Evolutionary conservation across 2,888 invertebrate genomes (phyloP).

Genomic region (Siphonodentalium dalli): DNA sequence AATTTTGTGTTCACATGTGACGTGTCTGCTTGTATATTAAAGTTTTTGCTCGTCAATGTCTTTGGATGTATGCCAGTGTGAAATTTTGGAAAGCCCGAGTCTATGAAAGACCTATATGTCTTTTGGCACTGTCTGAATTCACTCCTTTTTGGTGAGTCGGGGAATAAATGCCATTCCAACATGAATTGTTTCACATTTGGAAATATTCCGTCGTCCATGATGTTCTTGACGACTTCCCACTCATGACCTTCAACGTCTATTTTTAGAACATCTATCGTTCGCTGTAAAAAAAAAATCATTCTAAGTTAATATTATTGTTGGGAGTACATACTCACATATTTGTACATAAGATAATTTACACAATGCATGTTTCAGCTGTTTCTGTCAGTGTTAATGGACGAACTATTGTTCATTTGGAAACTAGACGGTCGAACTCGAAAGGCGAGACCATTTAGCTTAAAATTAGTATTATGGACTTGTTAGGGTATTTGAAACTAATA

Average conservation of each 20-base stretch:
- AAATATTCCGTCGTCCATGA: slow-evolving; percentile 10
- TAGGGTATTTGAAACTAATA: no score
- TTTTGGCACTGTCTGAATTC: slow-evolving; percentile 12
- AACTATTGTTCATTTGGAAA: no score
- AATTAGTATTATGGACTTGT: no score
- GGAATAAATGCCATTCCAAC: slow-evolving; percentile 24
- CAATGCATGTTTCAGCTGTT: no score
- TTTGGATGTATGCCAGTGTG: slow-evolving; percentile 17
- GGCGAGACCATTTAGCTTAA: no score
- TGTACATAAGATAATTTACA: no score
- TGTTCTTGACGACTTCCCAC: slow-evolving; percentile 21
- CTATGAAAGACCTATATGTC: slow-evolving; percentile 12
- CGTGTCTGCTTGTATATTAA: slow-evolving; percentile 25
- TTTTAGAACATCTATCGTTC: slow-evolving; percentile 19
- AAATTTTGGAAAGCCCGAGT: slow-evolving; percentile 13
- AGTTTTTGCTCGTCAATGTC: slow-evolving; percentile 5
- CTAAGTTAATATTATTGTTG: no score
- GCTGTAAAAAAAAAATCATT: slow-evolving; percentile 13
- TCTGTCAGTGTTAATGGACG: no score
- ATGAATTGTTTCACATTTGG: slow-evolving; percentile 20
- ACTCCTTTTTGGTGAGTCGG: slow-evolving; percentile 18
- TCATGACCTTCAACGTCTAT: slow-evolving; percentile 28
- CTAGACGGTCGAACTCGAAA: no score
- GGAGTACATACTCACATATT: no score
- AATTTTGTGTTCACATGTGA: slow-evolving; percentile 20